phyloP scores from a whole-genome alignment of 2,797 vertebrate species.

The Sternarchorhynchus goeldii region DNA sequence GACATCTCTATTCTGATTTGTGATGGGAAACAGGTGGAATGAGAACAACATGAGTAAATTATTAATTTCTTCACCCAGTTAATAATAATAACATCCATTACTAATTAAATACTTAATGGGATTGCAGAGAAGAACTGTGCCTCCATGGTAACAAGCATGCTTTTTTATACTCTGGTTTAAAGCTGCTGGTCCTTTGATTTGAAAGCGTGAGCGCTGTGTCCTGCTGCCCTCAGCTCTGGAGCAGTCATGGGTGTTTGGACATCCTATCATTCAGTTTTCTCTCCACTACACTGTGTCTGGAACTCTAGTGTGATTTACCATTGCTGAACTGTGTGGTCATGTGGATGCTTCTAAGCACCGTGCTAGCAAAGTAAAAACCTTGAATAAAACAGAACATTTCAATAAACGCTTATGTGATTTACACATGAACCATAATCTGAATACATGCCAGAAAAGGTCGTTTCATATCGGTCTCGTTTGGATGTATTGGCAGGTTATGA shows the following conservation, averaged over 20 bases:
- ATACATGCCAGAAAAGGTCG: neutral
- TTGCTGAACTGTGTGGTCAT: slow-evolving; percentile 40
- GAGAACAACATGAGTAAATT: slow-evolving; percentile 46
- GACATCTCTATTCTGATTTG: slow-evolving; percentile 32
- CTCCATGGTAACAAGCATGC: slow-evolving; percentile 61
- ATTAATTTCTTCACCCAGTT: slow-evolving; percentile 50
- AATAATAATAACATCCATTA: slow-evolving; percentile 55
- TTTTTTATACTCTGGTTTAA: slow-evolving; percentile 61
- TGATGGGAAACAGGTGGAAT: slow-evolving; percentile 36
- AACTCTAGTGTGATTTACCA: slow-evolving; percentile 37
- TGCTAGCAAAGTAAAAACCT: slow-evolving; percentile 1
- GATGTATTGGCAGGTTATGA: slow-evolving; percentile 83
- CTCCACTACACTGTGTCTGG: slow-evolving; percentile 59
- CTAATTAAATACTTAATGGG: slow-evolving; percentile 63
- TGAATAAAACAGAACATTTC: neutral
- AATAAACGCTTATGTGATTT: slow-evolving; percentile 14
- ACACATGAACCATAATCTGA: neutral
- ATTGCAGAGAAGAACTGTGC: slow-evolving; percentile 57
- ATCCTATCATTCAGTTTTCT: slow-evolving; percentile 74
- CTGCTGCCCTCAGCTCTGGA: slow-evolving; percentile 48
- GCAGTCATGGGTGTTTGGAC: slow-evolving; percentile 61
- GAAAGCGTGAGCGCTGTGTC: slow-evolving; percentile 49
- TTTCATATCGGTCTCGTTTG: slow-evolving; percentile 23
- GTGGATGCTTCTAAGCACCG: slow-evolving; percentile 29
- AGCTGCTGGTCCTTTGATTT: slow-evolving; percentile 57